A percentile compares a stretch with the other conserved stretches of the same genome.
These are phyloP conservation scores for Periparus ater DNA, from an alignment of 2,797 vertebrate species.

Conservation along the genomic window DNA sequence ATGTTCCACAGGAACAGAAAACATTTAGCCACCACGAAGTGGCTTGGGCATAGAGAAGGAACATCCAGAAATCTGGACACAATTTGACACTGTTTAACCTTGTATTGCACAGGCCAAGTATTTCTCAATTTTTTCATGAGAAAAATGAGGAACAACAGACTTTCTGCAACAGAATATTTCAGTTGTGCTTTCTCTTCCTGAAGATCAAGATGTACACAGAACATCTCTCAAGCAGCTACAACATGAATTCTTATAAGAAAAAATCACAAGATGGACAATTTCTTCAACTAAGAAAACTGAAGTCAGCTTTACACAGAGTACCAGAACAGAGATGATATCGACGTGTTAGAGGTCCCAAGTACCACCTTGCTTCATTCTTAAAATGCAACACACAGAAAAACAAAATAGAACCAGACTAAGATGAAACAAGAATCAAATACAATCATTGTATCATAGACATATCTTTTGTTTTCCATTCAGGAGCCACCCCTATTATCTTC, in stretches of 20 bases:
- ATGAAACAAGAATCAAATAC: not conserved
- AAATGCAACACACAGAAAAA: not conserved
- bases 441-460: not conserved
- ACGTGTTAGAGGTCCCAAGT: not conserved
- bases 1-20: not conserved
- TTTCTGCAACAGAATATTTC: not conserved
- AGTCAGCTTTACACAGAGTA: not conserved
- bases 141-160: fast-evolving
- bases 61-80: not conserved
- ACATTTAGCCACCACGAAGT: not conserved
- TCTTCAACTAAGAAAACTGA: not conserved
- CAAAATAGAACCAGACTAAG: not conserved
- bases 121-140: not conserved
- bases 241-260: not conserved
- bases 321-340: not conserved
- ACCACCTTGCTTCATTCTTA: not conserved
- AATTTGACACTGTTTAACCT: not conserved
- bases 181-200: not conserved
- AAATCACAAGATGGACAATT: not conserved
- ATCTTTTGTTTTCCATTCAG: not conserved
- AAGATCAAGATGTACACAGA: not conserved
- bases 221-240: not conserved
- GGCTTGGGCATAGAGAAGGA: not conserved
- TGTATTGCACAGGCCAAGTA: not conserved
- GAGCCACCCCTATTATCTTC: not conserved